These are phyloP conservation scores for Poeciliopsis paucimaculata DNA, from an alignment of 2,797 vertebrate species.

Conservation along the genomic window DNA sequence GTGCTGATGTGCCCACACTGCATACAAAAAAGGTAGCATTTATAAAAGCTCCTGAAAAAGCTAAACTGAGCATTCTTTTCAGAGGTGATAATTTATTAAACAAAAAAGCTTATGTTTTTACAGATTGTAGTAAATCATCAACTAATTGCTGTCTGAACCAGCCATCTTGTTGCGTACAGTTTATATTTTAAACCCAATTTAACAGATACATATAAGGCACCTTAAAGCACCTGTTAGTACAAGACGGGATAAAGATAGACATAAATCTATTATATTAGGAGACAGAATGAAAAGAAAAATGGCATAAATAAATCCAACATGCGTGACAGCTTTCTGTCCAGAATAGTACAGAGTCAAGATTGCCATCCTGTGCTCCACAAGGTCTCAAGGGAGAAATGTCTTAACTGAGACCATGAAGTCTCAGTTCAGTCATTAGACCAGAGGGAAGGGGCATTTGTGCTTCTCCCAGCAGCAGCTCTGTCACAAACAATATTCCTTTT, in stretches of 20 bases:
- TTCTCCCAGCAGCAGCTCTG: slow-evolving; percentile 16
- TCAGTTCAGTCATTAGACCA: slow-evolving; percentile 16
- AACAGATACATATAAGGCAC: neutral
- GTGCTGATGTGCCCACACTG: neutral
- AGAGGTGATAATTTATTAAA: neutral
- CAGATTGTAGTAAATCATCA: neutral
- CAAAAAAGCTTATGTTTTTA: neutral
- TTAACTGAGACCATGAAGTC: slow-evolving; percentile 8
- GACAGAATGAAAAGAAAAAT: neutral
- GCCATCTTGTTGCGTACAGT: neutral
- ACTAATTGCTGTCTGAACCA: neutral
- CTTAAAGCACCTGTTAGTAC: neutral
- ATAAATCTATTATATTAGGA: too few relatives aligned
- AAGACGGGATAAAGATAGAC: neutral
- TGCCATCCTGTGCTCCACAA: slow-evolving; percentile 7
- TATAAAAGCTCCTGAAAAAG: neutral
- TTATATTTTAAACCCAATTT: neutral
- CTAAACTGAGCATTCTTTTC: neutral
- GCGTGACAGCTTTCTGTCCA: neutral
- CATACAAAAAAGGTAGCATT: neutral
- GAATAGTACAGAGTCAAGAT: neutral
- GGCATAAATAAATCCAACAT: neutral
- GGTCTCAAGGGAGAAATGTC: slow-evolving; percentile 7
- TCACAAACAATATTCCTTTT: slow-evolving; percentile 22
- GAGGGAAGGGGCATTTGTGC: slow-evolving; percentile 15